Base-by-base conservation (phyloP, 2,888 invertebrate species). In the Gryllus longicercus region DNA sequence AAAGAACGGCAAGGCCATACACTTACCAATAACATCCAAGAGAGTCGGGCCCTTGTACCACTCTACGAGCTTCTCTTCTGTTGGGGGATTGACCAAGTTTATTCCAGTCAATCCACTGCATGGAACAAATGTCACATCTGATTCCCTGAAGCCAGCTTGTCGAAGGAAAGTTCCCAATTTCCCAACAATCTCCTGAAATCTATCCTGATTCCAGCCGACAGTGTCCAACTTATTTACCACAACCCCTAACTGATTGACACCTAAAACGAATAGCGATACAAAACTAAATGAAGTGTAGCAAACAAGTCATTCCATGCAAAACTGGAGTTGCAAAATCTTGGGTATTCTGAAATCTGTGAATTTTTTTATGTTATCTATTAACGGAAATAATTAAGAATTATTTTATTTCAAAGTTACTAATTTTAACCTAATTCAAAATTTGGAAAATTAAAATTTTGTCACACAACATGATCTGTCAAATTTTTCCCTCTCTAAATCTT, bases 171-270 rank as follows among this genome's bases (percentile, higher is more conserved):
- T 86, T 84, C 92, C 93, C 77, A 99, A 88, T 87, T 96, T 97
- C 79, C 90, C 90, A 1, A 91, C 91, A 82, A 99, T 97, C 85
- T 98, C 97, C 84, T 94, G 91, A 87, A 96, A 99, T 83, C 99
- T 91, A 11, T 94, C 93, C 85, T 95, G 90, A 2, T 94, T 94
- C 99, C 99, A 99, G 80, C 93, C 93, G 0, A 95, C 95, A 0
- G 97, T 99, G 86, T 99, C 99, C 86, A 99, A 89, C 88, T 99
- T 99, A 86, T 99, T 99, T 23, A 99, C 93, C 51, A 96, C 97
- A 2, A 99, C 97, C 21, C 96, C 95, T 75, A 99, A 86, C 87
- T 99, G 98, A 82, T 93, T 93, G 0, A 99, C 96, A 63, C 99
- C 99, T 88, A 92, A 84, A 83, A 84, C 76, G 78, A 51, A 50